Percentiles rank a stretch among this genome's conserved stretches.
Conservation (phyloP, 2,888 invertebrate genomes). For the Caradrina clavipalpis region DNA sequence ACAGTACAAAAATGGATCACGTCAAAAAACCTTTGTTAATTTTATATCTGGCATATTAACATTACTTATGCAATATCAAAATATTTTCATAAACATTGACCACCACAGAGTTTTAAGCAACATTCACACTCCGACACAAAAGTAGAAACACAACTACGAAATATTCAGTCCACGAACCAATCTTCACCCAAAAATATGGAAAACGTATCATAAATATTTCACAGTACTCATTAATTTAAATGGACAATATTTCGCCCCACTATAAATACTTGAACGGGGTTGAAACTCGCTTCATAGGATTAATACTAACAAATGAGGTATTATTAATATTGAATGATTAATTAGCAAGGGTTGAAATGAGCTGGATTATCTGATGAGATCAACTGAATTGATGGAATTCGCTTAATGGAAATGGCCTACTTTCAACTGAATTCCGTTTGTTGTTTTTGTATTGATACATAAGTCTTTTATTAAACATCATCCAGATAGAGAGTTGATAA, state of each 20-base stretch:
- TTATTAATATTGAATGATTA: slow-evolving; percentile 76
- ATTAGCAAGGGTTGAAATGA: slow-evolving; percentile 58
- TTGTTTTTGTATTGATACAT: slow-evolving; percentile 19
- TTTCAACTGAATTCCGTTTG: slow-evolving; percentile 12
- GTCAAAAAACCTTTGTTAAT: too few species aligned
- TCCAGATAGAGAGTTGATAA: too few species aligned
- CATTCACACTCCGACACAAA: not conserved
- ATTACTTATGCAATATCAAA: too few species aligned
- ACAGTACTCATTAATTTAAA: slow-evolving; percentile 75
- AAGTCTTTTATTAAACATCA: not conserved
- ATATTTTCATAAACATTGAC: not conserved
- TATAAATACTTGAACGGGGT: slow-evolving; percentile 64
- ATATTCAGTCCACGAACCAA: slow-evolving; percentile 30
- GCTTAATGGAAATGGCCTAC: slow-evolving; percentile 41
- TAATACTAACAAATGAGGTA: slow-evolving; percentile 73
- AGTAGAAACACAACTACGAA: slow-evolving; percentile 3
- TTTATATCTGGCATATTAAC: too few species aligned
- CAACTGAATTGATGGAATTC: slow-evolving; percentile 55
- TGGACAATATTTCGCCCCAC: slow-evolving; percentile 64
- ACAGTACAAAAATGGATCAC: too few species aligned
- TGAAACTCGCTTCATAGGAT: slow-evolving; percentile 62
- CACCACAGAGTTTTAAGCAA: not conserved
- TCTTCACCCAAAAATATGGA: slow-evolving; percentile 46
- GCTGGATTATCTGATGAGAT: slow-evolving; percentile 61
- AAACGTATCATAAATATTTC: slow-evolving; percentile 72